A percentile compares a stretch with the other conserved stretches of the same genome.
These are phyloP conservation scores for Malurus alboscapulatus DNA, from an alignment of 2,113 vertebrate genomes.

Conservation along the genomic window DNA sequence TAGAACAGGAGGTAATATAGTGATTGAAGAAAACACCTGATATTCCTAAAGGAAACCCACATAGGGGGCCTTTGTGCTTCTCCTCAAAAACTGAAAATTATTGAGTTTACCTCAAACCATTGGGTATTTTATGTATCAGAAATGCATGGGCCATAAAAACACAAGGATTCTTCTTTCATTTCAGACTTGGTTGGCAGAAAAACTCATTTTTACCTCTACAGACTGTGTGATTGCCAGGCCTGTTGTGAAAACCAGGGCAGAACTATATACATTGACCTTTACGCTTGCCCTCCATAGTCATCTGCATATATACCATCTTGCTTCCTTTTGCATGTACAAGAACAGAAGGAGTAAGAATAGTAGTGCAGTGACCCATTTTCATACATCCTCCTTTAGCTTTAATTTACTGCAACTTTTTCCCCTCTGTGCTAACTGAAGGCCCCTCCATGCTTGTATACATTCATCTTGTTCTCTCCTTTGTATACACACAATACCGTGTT, in stretches of 20 bases:
- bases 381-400: background rate
- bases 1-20: background rate
- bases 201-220: background rate
- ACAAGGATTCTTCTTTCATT: background rate
- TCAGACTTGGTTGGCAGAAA: background rate
- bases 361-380: conserved; percentile 56
- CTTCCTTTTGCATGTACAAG: background rate
- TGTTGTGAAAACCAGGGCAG: conserved; percentile 39
- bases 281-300: conserved; percentile 3
- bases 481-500: background rate
- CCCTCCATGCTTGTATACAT: background rate
- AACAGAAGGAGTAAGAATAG: conserved; percentile 62
- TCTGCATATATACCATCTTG: conserved; percentile 63
- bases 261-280: conserved; percentile 41
- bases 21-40: background rate
- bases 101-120: background rate
- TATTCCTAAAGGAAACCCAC: background rate
- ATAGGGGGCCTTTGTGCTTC: background rate
- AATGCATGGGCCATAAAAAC: background rate
- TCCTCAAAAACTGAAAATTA: background rate
- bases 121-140: background rate
- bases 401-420: background rate
- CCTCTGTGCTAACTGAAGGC: background rate
- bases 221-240: background rate
- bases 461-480: no score